Evolutionary conservation across 1,140 invertebrate species (phyloP).

Genomic region (Mylabris phalerata): DNA sequence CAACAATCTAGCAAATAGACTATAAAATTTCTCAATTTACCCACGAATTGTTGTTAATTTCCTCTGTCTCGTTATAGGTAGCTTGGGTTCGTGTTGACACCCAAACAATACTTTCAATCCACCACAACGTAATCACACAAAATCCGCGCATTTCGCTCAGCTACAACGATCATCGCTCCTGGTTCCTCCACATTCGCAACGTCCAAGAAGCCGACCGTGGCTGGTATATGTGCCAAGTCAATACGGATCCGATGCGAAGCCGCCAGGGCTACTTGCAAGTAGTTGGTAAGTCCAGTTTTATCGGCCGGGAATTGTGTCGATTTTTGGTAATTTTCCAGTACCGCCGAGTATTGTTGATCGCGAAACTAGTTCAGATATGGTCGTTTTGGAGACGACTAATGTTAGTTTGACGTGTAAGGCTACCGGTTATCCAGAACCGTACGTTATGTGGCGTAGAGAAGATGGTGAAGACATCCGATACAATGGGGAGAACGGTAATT

Average conservation of each 20-base stretch:
- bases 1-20: too few relatives aligned
- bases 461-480: constrained; percentile 82
- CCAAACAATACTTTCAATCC: constrained; percentile 84
- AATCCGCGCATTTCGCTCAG: constrained; percentile 79
- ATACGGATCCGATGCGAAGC: constrained; percentile 80
- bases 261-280: constrained; percentile 81
- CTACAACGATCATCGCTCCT: constrained; percentile 81
- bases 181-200: constrained; percentile 78
- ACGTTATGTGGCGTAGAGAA: constrained; percentile 85
- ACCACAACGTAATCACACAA: constrained; percentile 81
- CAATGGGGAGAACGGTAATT: constrained; percentile 39
- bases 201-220: constrained; percentile 74
- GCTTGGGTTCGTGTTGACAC: constrained; percentile 89
- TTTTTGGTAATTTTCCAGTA: constrained; percentile 43
- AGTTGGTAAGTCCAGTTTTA: constrained; percentile 58
- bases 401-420: constrained; percentile 82
- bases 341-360: constrained; percentile 78
- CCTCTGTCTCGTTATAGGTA: constrained; percentile 51
- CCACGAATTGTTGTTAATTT: too few relatives aligned
- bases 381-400: constrained; percentile 81
- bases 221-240: constrained; percentile 82
- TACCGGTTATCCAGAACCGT: constrained; percentile 82
- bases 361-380: constrained; percentile 82
- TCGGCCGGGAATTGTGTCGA: too few relatives aligned
- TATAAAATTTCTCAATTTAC: too few relatives aligned